Percentiles rank a stretch among this genome's conserved stretches.
These are phyloP conservation scores for Scaptomyza polygonia DNA, from an alignment of 2,888 invertebrate genomes.

Conservation along the genomic window DNA sequence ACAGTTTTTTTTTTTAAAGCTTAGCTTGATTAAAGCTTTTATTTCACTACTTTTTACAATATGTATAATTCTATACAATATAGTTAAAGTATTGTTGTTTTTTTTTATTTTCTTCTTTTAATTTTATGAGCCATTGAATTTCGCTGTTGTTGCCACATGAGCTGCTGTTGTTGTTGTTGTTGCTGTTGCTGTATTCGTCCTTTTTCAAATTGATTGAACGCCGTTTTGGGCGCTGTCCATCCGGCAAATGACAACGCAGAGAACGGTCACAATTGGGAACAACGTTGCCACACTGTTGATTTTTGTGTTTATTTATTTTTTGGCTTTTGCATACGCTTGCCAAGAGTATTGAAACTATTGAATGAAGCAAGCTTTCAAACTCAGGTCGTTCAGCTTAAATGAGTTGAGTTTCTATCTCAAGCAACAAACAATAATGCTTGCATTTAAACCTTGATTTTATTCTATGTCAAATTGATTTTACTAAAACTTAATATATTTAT, in stretches of 20 bases:
- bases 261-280: conserved; percentile 37
- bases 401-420: too few relatives aligned
- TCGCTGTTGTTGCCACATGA: conserved; percentile 21
- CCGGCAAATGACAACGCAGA: conserved; percentile 9
- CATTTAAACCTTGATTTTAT: too few relatives aligned
- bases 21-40: conserved; percentile 10
- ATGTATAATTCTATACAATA: neutral
- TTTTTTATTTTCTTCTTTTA: conserved; percentile 5
- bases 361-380: neutral
- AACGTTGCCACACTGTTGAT: conserved; percentile 61
- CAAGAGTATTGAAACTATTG: neutral
- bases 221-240: conserved; percentile 28
- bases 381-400: too few relatives aligned
- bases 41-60: neutral
- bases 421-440: too few relatives aligned
- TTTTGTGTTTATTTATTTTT: conserved; percentile 60
- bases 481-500: too few relatives aligned
- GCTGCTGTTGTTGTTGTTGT: conserved; percentile 11
- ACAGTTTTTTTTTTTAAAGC: conserved; percentile 25
- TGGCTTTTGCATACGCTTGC: conserved; percentile 10
- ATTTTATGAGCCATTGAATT: conserved; percentile 7
- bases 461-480: too few relatives aligned
- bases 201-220: conserved; percentile 56
- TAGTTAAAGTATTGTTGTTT: neutral
- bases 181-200: conserved; percentile 24